Evolutionary conservation across 2,113 vertebrate genomes (phyloP).

Genomic region (Oreochromis aureus): DNA sequence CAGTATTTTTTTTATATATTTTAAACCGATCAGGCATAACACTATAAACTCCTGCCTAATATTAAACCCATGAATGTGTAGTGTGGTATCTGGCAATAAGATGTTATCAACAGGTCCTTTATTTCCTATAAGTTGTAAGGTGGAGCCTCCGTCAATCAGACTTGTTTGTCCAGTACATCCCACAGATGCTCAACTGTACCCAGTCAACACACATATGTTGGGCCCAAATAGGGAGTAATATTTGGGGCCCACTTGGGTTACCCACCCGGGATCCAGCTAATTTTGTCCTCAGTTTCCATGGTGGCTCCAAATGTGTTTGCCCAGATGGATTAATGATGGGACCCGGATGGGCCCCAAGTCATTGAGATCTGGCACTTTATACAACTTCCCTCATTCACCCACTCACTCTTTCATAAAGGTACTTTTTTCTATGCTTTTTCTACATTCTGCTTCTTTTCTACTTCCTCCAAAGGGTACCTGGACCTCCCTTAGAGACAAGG

Average conservation of each 20-base stretch:
- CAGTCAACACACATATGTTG: accelerated
- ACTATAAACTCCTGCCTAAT: neutral
- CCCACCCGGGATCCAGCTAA: accelerated
- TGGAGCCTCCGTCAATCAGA: accelerated
- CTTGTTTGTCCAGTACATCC: neutral
- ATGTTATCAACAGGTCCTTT: neutral
- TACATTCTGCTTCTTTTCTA: neutral
- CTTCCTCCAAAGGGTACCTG: neutral
- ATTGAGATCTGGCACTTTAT: neutral
- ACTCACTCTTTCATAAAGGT: neutral
- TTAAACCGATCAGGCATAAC: neutral
- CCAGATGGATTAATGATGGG: neutral
- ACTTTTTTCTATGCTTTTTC: neutral
- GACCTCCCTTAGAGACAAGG: neutral
- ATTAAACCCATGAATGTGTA: neutral
- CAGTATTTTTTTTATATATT: neutral
- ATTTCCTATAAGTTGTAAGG: neutral
- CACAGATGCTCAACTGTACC: neutral
- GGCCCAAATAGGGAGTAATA: neutral
- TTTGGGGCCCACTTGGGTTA: neutral
- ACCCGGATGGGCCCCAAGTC: neutral
- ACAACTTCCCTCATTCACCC: neutral
- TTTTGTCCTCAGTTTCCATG: neutral
- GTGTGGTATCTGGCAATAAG: neutral
- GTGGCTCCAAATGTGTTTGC: neutral